phyloP scores from a whole-genome alignment of 1,140 invertebrate species.

The Argopecten irradians region DNA sequence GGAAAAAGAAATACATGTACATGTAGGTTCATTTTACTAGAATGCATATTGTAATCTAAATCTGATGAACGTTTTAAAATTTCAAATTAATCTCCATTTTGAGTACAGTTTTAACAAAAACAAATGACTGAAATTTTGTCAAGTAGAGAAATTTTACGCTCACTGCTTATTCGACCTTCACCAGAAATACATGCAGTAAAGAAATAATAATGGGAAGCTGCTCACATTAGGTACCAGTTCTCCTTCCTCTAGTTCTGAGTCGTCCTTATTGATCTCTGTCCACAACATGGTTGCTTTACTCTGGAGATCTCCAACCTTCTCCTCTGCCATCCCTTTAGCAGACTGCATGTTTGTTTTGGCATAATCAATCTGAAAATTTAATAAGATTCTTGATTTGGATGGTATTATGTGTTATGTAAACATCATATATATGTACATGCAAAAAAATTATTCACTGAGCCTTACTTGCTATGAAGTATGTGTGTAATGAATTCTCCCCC shows the following conservation, averaged over 20 bases:
- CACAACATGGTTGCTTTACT: slow-evolving; percentile 47
- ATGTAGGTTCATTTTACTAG: neutral
- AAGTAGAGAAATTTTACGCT: neutral
- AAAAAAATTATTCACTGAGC: neutral
- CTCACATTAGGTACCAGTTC: slow-evolving; percentile 37
- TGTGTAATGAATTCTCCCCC: neutral
- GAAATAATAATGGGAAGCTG: too few species aligned
- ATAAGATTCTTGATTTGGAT: too few species aligned
- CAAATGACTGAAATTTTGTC: neutral
- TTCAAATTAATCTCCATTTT: neutral
- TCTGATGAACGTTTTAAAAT: neutral
- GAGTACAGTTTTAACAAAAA: neutral
- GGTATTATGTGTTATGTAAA: too few species aligned
- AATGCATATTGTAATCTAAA: too few species aligned
- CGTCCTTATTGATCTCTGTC: slow-evolving; percentile 53
- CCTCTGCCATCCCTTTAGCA: slow-evolving; percentile 45
- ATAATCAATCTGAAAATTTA: slow-evolving; percentile 58
- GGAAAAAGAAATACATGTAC: neutral
- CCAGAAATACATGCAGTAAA: neutral
- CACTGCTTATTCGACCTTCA: neutral
- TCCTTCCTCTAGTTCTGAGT: slow-evolving; percentile 50
- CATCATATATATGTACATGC: neutral
- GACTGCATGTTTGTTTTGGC: slow-evolving; percentile 56
- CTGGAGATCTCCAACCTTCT: slow-evolving; percentile 47
- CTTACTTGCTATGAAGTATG: neutral